These are phyloP conservation scores for Xanthostigma xanthostigma DNA, from an alignment of 2,888 invertebrate genomes.

Conservation along the genomic window DNA sequence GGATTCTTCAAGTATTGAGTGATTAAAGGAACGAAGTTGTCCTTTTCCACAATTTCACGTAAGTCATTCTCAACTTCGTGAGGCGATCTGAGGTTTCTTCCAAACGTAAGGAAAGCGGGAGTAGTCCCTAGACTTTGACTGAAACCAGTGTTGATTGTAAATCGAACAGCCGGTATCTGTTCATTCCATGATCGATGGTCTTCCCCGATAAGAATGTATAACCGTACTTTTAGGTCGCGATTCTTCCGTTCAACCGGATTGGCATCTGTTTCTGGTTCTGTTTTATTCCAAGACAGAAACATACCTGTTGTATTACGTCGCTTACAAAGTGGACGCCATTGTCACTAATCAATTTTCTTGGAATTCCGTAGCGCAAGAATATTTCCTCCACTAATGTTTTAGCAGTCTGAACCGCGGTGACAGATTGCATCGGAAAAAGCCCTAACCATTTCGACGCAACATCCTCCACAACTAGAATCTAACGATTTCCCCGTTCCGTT, in stretches of 20 bases:
- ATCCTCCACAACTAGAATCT: conserved; percentile 17
- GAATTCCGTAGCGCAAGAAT: conserved; percentile 19
- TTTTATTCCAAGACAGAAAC: conserved; percentile 16
- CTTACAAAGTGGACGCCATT: conserved; percentile 22
- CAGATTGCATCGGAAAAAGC: conserved; percentile 11
- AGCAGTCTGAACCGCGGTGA: conserved; percentile 16
- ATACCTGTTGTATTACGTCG: conserved; percentile 20
- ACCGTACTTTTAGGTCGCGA: conserved; percentile 7
- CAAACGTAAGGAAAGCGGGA: no score
- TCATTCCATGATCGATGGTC: conserved; percentile 12
- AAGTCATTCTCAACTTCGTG: no score
- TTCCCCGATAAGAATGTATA: conserved; percentile 6
- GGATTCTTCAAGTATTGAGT: no score
- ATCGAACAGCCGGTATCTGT: conserved; percentile 7
- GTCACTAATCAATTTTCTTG: conserved; percentile 20
- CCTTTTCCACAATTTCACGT: no score
- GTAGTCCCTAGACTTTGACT: conserved; percentile 8
- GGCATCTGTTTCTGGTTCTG: conserved; percentile 13
- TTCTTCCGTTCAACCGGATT: conserved; percentile 19
- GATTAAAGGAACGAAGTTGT: no score
- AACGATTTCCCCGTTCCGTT: conserved; percentile 9
- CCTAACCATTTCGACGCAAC: conserved; percentile 17
- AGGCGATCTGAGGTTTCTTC: no score
- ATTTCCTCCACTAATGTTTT: conserved; percentile 15
- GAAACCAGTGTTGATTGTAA: conserved; percentile 9